phyloP scores from a whole-genome alignment of 2,113 vertebrate species.

The Perca flavescens region DNA sequence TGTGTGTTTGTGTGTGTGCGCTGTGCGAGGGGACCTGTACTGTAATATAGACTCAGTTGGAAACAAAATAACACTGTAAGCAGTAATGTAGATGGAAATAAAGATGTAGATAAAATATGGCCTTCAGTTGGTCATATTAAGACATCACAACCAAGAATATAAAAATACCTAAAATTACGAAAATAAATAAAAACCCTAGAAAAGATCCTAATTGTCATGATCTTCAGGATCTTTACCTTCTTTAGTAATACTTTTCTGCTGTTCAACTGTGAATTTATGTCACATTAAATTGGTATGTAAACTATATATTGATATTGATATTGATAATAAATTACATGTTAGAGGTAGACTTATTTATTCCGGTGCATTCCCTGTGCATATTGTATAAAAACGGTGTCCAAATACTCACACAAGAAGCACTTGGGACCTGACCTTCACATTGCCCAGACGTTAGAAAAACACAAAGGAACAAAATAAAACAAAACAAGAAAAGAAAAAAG shows the following conservation, averaged over 20 bases:
- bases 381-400: neutral
- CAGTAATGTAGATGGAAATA: neutral
- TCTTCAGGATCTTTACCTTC: neutral
- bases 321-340: neutral
- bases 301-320: neutral
- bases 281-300: neutral
- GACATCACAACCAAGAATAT: neutral
- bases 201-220: neutral
- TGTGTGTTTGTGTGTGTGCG: slow-evolving; percentile 51
- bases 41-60: slow-evolving; percentile 25
- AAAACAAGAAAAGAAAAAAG: slow-evolving; percentile 11
- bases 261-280: neutral
- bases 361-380: neutral
- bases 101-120: slow-evolving; percentile 10
- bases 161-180: neutral
- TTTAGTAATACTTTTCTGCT: neutral
- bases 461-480: slow-evolving; percentile 8
- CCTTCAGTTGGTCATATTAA: slow-evolving; percentile 6
- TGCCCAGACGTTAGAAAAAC: neutral
- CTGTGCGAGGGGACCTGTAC: slow-evolving; percentile 23
- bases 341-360: neutral
- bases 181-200: neutral
- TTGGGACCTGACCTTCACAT: neutral
- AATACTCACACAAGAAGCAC: slow-evolving; percentile 1
- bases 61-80: slow-evolving; percentile 24